A percentile compares a stretch with the other conserved stretches of the same genome.
These are phyloP conservation scores for Lithosia quadra DNA, from an alignment of 2,888 invertebrate genomes.

Conservation along the genomic window DNA sequence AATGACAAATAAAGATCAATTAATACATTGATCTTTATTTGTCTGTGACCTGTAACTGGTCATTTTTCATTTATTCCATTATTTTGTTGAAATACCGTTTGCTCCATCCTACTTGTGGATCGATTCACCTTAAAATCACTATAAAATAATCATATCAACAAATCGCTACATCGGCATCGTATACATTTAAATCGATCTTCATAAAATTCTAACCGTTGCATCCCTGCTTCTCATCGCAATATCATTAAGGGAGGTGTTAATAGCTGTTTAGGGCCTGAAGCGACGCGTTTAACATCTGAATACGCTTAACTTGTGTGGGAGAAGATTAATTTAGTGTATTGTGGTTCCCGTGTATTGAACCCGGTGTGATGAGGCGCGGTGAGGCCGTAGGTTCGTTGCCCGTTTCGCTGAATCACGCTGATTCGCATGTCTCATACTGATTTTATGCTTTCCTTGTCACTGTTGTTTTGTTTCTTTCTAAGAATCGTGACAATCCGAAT, in stretches of 20 bases:
- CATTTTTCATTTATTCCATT: too few species aligned
- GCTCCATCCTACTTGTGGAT: too few species aligned
- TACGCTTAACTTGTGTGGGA: slow-evolving; percentile 57
- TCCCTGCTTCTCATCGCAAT: slow-evolving; percentile 5
- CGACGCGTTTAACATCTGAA: slow-evolving; percentile 48
- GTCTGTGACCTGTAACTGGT: too few species aligned
- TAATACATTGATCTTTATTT: too few species aligned
- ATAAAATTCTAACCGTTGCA: not conserved
- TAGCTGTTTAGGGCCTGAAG: slow-evolving; percentile 36
- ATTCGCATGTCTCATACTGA: slow-evolving; percentile 73
- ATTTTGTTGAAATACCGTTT: too few species aligned
- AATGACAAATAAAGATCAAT: too few species aligned
- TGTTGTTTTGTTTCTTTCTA: slow-evolving; percentile 58
- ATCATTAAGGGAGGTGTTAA: slow-evolving; percentile 42
- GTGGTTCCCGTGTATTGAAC: slow-evolving; percentile 45
- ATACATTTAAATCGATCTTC: not conserved
- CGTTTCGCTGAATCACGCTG: slow-evolving; percentile 64
- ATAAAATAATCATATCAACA: not conserved
- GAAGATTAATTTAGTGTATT: slow-evolving; percentile 57
- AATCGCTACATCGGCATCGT: not conserved
- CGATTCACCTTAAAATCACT: too few species aligned
- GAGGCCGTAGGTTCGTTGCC: slow-evolving; percentile 70
- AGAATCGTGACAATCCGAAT: slow-evolving; percentile 66
- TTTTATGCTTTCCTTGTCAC: slow-evolving; percentile 67
- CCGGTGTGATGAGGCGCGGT: slow-evolving; percentile 28